phyloP scores from a whole-genome alignment of 2,888 invertebrate genomes.

The Drosophila macrothrix region DNA sequence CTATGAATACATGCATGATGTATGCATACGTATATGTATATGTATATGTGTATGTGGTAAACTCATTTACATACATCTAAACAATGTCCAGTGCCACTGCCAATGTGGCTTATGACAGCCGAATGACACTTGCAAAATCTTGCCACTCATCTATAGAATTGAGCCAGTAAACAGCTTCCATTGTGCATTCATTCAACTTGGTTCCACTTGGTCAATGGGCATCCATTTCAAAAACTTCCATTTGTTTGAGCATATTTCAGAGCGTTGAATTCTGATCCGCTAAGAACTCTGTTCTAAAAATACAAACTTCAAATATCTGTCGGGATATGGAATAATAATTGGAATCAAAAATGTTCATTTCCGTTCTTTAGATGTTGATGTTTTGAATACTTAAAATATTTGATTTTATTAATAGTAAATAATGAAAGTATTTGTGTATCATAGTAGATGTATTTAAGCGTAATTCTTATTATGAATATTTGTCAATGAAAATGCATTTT shows the following conservation, averaged over 20 bases:
- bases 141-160: constrained; percentile 9
- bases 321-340: background rate
- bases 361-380: background rate
- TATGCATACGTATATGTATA: background rate
- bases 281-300: background rate
- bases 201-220: background rate
- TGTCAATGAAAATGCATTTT: background rate
- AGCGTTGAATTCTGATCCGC: background rate
- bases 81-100: constrained; percentile 43
- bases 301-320: background rate
- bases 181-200: background rate
- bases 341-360: background rate
- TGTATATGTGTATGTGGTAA: background rate
- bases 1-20: constrained; percentile 17
- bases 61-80: constrained; percentile 15
- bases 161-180: background rate
- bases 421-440: background rate
- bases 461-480: background rate
- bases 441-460: background rate
- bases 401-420: background rate
- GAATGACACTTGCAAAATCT: constrained; percentile 42
- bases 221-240: background rate
- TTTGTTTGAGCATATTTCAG: too few relatives aligned
- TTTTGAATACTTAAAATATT: background rate
- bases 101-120: constrained; percentile 51